phyloP scores from a whole-genome alignment of 2,797 vertebrate species.

The Psittacula echo region DNA sequence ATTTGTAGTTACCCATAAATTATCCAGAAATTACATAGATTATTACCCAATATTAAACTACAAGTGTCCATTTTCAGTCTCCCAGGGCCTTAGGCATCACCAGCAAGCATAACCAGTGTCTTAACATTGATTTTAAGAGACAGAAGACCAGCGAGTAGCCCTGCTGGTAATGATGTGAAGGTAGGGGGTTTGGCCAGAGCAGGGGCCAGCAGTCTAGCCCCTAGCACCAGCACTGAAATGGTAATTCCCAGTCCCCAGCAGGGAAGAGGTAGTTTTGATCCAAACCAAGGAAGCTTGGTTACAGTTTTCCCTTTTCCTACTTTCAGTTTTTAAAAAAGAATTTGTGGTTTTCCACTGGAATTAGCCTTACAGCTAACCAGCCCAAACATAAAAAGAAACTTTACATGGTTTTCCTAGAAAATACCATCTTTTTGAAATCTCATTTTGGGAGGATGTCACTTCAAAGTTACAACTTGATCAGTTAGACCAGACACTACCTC shows the following conservation, averaged over 20 bases:
- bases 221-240: neutral
- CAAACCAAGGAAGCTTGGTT: neutral
- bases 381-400: neutral
- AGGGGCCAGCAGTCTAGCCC: accelerated
- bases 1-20: neutral
- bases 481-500: neutral
- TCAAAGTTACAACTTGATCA: neutral
- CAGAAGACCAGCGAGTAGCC: neutral
- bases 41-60: neutral
- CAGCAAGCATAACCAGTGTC: neutral
- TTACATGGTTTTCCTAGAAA: neutral
- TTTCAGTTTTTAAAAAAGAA: neutral
- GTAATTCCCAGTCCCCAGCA: neutral
- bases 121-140: neutral
- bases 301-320: neutral
- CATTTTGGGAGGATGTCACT: neutral
- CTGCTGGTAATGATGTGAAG: neutral
- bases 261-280: neutral
- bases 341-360: neutral
- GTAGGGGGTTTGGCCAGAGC: neutral
- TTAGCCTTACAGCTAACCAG: neutral
- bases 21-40: neutral
- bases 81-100: neutral
- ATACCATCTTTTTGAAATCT: neutral
- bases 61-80: neutral